Evolutionary conservation across 1,140 invertebrate genomes (phyloP).

Genomic region (Micrasema minimum): DNA sequence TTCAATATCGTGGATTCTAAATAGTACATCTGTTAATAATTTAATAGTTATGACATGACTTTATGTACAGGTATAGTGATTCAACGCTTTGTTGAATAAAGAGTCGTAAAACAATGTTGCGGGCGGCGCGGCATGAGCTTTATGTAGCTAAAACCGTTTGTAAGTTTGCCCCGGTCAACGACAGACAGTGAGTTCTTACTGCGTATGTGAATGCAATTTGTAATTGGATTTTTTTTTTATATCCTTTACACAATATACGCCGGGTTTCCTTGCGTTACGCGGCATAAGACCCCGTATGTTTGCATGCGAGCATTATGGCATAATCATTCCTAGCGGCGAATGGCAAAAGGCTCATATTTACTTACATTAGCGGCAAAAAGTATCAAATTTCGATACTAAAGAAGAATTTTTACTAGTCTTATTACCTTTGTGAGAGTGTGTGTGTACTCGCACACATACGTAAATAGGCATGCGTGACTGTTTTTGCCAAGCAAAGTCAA

Average conservation of each 20-base stretch:
- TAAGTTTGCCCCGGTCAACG: conserved; percentile 32
- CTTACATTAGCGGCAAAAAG: not conserved
- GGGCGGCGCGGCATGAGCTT: too few species aligned
- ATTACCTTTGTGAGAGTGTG: not conserved
- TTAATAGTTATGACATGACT: too few species aligned
- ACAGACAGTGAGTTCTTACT: conserved; percentile 48
- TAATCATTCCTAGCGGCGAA: conserved; percentile 39
- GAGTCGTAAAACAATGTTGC: too few species aligned
- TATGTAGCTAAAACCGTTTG: not conserved
- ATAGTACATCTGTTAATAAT: too few species aligned
- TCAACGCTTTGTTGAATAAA: too few species aligned
- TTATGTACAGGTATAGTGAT: too few species aligned
- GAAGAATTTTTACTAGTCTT: not conserved
- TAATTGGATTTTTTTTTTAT: conserved; percentile 38
- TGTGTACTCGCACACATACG: not conserved
- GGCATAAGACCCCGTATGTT: conserved; percentile 11
- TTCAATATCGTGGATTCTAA: too few species aligned
- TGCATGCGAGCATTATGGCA: conserved; percentile 37
- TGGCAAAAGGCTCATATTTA: not conserved
- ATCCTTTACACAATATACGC: not conserved
- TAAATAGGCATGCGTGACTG: not conserved
- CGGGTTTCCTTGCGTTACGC: conserved; percentile 17
- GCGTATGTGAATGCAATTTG: conserved; percentile 48
- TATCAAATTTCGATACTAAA: not conserved
- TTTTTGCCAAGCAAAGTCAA: not conserved